Conservation (phyloP, 2,888 invertebrate genomes). For the Melanostoma scalare region DNA sequence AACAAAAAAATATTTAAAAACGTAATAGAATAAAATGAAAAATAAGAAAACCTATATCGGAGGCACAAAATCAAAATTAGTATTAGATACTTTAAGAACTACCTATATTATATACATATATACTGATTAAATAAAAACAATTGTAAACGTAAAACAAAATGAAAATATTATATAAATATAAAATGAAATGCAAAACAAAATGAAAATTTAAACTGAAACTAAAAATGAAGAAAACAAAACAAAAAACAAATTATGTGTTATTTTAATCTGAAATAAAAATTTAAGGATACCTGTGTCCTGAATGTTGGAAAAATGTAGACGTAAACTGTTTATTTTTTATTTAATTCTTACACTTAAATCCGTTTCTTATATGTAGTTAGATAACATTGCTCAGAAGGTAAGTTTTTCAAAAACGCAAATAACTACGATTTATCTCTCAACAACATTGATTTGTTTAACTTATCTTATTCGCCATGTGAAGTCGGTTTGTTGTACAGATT, state of each 20-base stretch:
- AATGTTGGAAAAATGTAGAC: slow-evolving; percentile 73
- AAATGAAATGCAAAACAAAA: slow-evolving; percentile 50
- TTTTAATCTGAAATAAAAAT: slow-evolving; percentile 73
- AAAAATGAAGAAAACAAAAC: slow-evolving; percentile 49
- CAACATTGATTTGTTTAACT: too few relatives aligned
- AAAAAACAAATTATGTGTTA: slow-evolving; percentile 70
- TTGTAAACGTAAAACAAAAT: slow-evolving; percentile 15
- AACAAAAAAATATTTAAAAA: slow-evolving; percentile 42
- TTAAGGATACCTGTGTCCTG: slow-evolving; percentile 74
- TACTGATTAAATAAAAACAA: slow-evolving; percentile 54
- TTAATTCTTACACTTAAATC: background rate
- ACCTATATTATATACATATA: slow-evolving; percentile 69
- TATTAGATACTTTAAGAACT: slow-evolving; percentile 74
- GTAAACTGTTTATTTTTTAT: slow-evolving; percentile 12
- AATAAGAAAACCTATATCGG: slow-evolving; percentile 74
- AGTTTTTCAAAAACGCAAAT: too few relatives aligned
- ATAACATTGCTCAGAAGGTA: too few relatives aligned
- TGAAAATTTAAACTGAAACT: slow-evolving; percentile 58
- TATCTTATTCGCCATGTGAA: too few relatives aligned
- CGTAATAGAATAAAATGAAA: slow-evolving; percentile 44
- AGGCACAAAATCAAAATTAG: slow-evolving; percentile 78
- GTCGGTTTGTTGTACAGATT: too few relatives aligned
- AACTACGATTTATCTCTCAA: too few relatives aligned
- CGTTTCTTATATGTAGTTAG: too few relatives aligned
- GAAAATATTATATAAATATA: slow-evolving; percentile 40